Percentiles rank a stretch among this genome's conserved stretches.
Evolutionary conservation across 2,797 vertebrate species (phyloP).

Genomic region (Gambusia yucatana): DNA sequence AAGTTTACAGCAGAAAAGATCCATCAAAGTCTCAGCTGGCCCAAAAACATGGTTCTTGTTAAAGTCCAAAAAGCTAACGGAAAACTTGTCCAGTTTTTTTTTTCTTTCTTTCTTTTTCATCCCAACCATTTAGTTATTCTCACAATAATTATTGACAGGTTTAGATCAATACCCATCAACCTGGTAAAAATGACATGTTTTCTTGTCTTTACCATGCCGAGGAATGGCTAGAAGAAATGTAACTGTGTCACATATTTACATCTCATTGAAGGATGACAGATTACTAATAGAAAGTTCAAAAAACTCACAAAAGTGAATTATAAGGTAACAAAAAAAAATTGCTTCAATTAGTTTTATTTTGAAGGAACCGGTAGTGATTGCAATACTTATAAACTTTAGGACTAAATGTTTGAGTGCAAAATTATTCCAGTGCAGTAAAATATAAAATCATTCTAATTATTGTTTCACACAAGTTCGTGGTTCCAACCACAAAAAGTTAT

Average conservation of each 20-base stretch:
- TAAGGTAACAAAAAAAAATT: not conserved
- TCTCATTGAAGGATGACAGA: not conserved
- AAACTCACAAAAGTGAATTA: not conserved
- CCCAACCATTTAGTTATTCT: not conserved
- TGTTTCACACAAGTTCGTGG: not conserved
- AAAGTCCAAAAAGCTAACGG: not conserved
- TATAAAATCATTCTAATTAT: not conserved
- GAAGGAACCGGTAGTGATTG: not conserved
- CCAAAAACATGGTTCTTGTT: not conserved
- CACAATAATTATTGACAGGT: not conserved
- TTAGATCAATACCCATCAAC: not conserved
- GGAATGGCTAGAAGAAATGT: not conserved
- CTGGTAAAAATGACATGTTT: not conserved
- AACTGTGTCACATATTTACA: not conserved
- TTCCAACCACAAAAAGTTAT: not conserved
- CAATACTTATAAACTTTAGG: not conserved
- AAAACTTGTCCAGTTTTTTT: not conserved
- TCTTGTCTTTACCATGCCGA: not conserved
- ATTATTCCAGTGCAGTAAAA: not conserved
- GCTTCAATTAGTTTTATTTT: not conserved
- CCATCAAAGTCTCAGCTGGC: not conserved
- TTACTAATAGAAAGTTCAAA: not conserved
- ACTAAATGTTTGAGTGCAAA: not conserved
- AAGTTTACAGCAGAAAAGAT: not conserved
- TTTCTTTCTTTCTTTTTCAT: too few species aligned